Base-by-base conservation (phyloP, 2,113 vertebrate genomes). In the Callaeas wilsoni region DNA sequence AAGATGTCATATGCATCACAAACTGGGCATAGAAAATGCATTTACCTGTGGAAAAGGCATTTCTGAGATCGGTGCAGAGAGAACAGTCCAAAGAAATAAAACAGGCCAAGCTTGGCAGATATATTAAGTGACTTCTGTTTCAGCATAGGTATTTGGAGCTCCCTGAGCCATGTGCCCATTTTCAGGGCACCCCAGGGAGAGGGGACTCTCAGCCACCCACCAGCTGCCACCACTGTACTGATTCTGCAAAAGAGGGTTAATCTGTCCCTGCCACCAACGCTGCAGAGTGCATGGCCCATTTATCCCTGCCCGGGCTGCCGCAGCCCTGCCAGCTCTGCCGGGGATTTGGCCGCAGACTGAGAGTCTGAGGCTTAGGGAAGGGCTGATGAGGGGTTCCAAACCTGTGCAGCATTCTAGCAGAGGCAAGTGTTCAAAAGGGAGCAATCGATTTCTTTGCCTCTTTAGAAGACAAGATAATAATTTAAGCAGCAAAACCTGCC, bases 171-270 rank as follows among this genome's bases (percentile, higher is more conserved):
- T 0, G 0, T 47, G 47, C 46, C 18, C 39, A 6, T 84, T 88
- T 90, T 67, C 68, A 80, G 84, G 62, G 84, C 17, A 25, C 13
- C 14, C 5, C 12, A 53, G 44, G 30, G n/a, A 50, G 20, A 67
- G 14, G 41, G 39, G 29, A 60, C 16, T 78, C 56, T 88, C 47
- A 68, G 92, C 60, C 2, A 1, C 83, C 68, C 3, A 37, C 93
- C 76, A 90, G 85, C 79, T 92, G 85, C 77, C 13, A 50, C n/a
- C 4, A 0, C 56, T 60, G 27, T 35, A 52, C 85, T 5, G 4
- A 25, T 79, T 83, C 85, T 84, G 52, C 93, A 86, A 59, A 95
- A 88, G 93, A 88, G 94, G 83, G 90, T 95, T 96, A 95, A 94
- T 91, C 96, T 90, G 90, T 93, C 76, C 93, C 94, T 81, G 95